These are phyloP conservation scores for Zoanthus sociatus DNA, from an alignment of 92 coral and sea anemone genomes.

Conservation along the genomic window DNA sequence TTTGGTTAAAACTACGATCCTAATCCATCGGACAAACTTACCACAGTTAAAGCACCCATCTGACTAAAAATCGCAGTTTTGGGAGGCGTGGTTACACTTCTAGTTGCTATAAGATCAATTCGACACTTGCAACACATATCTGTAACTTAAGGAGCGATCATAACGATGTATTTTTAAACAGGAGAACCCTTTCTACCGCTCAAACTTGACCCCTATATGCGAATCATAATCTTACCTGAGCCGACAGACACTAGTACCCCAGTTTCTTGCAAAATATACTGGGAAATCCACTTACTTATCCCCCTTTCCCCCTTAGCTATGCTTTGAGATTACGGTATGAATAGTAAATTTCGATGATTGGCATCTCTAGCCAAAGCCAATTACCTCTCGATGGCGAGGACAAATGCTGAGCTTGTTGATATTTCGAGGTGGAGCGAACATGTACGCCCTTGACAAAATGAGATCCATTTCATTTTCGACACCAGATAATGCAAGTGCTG, in stretches of 20 bases:
- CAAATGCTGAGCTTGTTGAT: conserved; percentile 54
- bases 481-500: conserved; percentile 49
- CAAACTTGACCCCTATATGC: too few relatives aligned
- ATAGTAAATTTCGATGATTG: conserved; percentile 54
- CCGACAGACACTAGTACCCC: conserved; percentile 56
- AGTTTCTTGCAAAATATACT: conserved; percentile 54
- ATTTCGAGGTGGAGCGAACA: conserved; percentile 59
- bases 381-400: conserved; percentile 53
- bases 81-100: conserved; percentile 49
- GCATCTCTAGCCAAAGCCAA: conserved; percentile 42
- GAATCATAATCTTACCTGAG: conserved; percentile 50
- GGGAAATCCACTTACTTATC: conserved; percentile 47
- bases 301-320: conserved; percentile 54
- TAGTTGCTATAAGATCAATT: conserved; percentile 41
- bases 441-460: conserved; percentile 58
- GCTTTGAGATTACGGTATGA: conserved; percentile 38
- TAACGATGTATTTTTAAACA: conserved; percentile 31
- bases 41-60: conserved; percentile 56
- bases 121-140: conserved; percentile 55
- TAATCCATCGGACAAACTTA: conserved; percentile 37
- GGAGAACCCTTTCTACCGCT: too few relatives aligned
- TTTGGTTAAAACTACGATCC: neutral
- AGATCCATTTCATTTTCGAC: conserved; percentile 61
- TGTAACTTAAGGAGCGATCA: conserved; percentile 45
- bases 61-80: conserved; percentile 43